Evolutionary conservation across 2,113 vertebrate species (phyloP), one percentile per base, ranked within the genome.

Genomic region (Conger conger): DNA sequence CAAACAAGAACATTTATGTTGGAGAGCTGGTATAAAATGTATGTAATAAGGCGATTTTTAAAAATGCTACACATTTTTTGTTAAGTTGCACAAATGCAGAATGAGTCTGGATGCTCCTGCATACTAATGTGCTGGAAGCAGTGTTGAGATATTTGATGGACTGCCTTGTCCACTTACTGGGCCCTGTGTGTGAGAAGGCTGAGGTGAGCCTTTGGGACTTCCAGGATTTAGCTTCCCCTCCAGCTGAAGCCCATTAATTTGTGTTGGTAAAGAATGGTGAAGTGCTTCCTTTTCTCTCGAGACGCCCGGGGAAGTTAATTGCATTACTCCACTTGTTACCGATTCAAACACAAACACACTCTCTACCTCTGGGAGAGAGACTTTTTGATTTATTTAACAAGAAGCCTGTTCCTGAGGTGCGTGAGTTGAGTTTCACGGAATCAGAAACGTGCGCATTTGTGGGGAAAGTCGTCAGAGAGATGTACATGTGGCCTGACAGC

Each of bases 321-420:
- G 90, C 92, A 89, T 93, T 94, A 91, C 91, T 91, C 88, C 88
- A 93, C 91, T 93, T 90, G 91, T 91, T 91, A 91, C 86, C 85
- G 36, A 73, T 33, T 76, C 27, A 76, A 50, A 68, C 80, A 57
- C 57, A 15, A 38, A 81, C 76, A 85, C 89, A 87, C 84, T 36
- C 73, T 84, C 83, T 86, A 90, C 91, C 88, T 89, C 80, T 63
- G 90, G 91, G 90, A 90, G 84, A 84, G 83, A 73, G 87, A 86
- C 76, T 86, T 89, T 90, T 87, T 92, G 87, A 92, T 92, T 88
- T 92, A 89, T 92, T 89, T 88, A 90, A 84, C 86, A 88, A 86
- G 90, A 90, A 89, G 82, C 83, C 85, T 87, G 89, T 86, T 88
- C 76, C 84, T 82, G 87, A 89, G 85, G 83, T 89, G 17, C 18